Base-by-base conservation (phyloP, 2,888 invertebrate species). In the Mesodorylaimus sp. region DNA sequence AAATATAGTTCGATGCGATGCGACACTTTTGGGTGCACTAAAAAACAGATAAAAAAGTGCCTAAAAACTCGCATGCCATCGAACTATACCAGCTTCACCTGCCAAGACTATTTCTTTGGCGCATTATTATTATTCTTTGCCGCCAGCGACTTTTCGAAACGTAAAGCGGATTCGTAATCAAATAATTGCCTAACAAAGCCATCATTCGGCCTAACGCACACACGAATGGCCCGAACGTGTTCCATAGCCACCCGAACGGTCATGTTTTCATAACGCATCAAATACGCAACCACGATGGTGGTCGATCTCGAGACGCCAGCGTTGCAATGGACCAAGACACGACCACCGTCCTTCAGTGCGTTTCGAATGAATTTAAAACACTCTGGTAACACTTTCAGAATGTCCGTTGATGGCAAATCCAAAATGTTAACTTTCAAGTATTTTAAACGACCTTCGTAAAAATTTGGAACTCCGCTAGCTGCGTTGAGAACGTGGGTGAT, bases 401-500 rank as follows among this genome's bases (percentile, higher is more conserved):
- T 63, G 45, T 63, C 56, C 2, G 60, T 58, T 13, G 63, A 60
- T 2, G 68, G 68, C 5, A 63, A 47, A 54, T 71, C 71, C 5
- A 63, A 56, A 21, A 70, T 56, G 21, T 65, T 59, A 2, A 69
- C 53, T 24, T 60, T 58, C 38, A 61, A 55, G 53, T 71, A 70
- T 2, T 54, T 58, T 53, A 69, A 64, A 25, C 62, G 53, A 13
- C 60, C 59, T 2, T 66, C 64, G 56, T 61, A 70, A 38, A 59
- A 54, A 53, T 68, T 66, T 13, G 57, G 53, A 2, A 70, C 61
- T 36, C 60, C 62, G 7, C 64, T 61, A 2, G 68, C 70, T 3
- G 66, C 60, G 53, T 70, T 70, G 3, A 71, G 57, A 27, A 71
- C 65, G 56, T 70, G 70, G 1, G 69, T 69, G 42, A 71, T 67